phyloP scores from a whole-genome alignment of 2,888 invertebrate genomes.

The Athripsodes cinereus region DNA sequence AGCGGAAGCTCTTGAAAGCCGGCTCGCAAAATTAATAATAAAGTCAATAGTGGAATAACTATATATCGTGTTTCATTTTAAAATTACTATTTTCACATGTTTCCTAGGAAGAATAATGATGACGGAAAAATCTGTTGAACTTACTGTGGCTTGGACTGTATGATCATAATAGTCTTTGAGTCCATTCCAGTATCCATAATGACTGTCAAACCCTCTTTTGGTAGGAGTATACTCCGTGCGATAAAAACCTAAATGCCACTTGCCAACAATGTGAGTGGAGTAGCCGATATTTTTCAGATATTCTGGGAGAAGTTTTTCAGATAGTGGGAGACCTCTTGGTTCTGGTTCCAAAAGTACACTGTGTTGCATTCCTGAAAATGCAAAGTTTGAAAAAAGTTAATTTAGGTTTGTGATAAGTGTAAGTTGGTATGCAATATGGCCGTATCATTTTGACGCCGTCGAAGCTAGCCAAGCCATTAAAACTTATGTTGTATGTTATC shows the following conservation, averaged over 20 bases:
- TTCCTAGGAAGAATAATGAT: background rate
- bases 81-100: no score
- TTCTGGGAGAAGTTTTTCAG: conserved; percentile 64
- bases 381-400: no score
- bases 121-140: conserved; percentile 11
- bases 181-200: conserved; percentile 74
- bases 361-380: conserved; percentile 61
- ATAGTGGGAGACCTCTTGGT: conserved; percentile 64
- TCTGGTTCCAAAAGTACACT: conserved; percentile 61
- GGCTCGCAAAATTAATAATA: no score
- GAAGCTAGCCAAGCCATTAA: no score
- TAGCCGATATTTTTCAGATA: conserved; percentile 67
- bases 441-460: no score
- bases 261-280: conserved; percentile 76
- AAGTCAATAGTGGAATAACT: no score
- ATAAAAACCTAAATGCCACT: conserved; percentile 86
- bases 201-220: conserved; percentile 71
- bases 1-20: no score
- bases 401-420: no score
- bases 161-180: conserved; percentile 71
- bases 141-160: conserved; percentile 44
- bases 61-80: no score
- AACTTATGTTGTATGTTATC: no score
- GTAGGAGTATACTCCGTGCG: conserved; percentile 64
- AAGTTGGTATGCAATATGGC: no score